Evolutionary conservation across 2,797 vertebrate genomes (phyloP).

Genomic region (Hypotaenidia philippensis): DNA sequence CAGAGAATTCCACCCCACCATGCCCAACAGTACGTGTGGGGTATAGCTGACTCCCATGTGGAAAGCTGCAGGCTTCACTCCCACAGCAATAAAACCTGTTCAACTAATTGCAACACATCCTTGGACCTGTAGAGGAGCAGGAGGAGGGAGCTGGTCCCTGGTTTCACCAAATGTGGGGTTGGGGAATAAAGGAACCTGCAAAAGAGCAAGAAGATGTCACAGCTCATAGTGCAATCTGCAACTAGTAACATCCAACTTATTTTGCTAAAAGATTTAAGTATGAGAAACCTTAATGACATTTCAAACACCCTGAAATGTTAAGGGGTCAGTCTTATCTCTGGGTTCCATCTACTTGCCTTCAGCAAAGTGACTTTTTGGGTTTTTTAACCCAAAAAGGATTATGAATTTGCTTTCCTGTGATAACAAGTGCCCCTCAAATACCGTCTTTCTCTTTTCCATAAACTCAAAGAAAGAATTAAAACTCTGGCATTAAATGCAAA

Average conservation of each 20-base stretch:
- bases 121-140: not conserved
- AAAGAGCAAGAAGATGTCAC: not conserved
- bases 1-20: not conserved
- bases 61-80: not conserved
- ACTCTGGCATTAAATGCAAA: not conserved
- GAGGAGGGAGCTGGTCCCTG: not conserved
- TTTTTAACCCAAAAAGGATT: not conserved
- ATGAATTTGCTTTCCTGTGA: not conserved
- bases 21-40: fast-evolving
- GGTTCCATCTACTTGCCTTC: not conserved
- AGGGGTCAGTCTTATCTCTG: not conserved
- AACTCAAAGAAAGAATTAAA: not conserved
- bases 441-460: not conserved
- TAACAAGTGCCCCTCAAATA: not conserved
- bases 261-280: not conserved
- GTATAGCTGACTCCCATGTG: not conserved
- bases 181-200: not conserved
- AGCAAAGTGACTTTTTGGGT: not conserved
- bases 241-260: not conserved
- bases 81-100: not conserved
- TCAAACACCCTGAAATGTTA: not conserved
- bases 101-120: not conserved
- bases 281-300: not conserved
- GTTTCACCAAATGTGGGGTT: not conserved
- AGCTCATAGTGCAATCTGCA: not conserved